Percentiles rank a stretch among this genome's conserved stretches.
phyloP scores from a whole-genome alignment of 2,888 invertebrate species.

The Camptogramma bilineatum region DNA sequence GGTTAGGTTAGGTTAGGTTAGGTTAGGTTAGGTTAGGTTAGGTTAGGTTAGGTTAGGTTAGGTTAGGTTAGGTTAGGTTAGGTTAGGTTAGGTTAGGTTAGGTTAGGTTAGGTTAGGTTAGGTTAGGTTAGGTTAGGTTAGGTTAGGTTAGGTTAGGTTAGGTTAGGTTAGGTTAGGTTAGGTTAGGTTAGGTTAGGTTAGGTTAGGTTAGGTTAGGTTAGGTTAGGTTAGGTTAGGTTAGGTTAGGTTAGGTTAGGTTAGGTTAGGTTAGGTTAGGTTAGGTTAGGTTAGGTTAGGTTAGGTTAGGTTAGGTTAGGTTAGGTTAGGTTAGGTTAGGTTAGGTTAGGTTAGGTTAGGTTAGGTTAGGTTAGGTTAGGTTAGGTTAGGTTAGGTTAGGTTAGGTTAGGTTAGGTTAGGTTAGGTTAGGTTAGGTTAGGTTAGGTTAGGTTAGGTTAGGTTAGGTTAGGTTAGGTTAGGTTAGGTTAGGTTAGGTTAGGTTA shows the following conservation, averaged over 20 bases:
- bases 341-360: conserved; percentile 32
- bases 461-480: too few species aligned
- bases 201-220: conserved; percentile 39
- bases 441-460: too few species aligned
- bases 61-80: too few species aligned
- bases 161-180: conserved; percentile 31
- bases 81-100: too few species aligned
- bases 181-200: conserved; percentile 36
- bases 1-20: too few species aligned
- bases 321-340: conserved; percentile 34
- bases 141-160: conserved; percentile 35
- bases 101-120: too few species aligned
- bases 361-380: conserved; percentile 40
- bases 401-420: too few species aligned
- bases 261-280: conserved; percentile 45
- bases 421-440: too few species aligned
- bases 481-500: conserved; percentile 26
- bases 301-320: conserved; percentile 43
- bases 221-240: conserved; percentile 43
- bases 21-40: too few species aligned
- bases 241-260: conserved; percentile 47
- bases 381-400: too few species aligned
- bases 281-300: conserved; percentile 49
- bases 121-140: too few species aligned
- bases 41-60: too few species aligned